Evolutionary conservation across 2,797 vertebrate genomes (phyloP).

Genomic region (Hyperoplus immaculatus): DNA sequence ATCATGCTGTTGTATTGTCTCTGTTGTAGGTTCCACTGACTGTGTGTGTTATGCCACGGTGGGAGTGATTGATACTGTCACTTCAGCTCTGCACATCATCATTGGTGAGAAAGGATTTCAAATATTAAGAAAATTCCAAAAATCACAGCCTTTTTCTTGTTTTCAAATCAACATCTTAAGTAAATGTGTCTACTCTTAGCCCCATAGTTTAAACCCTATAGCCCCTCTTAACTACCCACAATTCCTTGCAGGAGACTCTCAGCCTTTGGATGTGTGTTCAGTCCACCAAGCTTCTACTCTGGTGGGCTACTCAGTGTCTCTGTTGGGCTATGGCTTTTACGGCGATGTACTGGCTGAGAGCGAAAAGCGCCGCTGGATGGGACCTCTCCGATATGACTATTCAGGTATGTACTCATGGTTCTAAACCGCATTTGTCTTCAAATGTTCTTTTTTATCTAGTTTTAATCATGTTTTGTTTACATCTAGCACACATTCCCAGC

Average conservation of each 20-base stretch:
- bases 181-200: background rate
- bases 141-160: background rate
- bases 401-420: conserved; percentile 77
- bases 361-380: conserved; percentile 89
- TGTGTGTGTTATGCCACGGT: conserved; percentile 89
- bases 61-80: conserved; percentile 87
- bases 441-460: background rate
- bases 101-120: conserved; percentile 78
- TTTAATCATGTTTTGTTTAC: no score
- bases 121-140: background rate
- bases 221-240: conserved; percentile 12
- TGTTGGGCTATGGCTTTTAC: conserved; percentile 91
- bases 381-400: conserved; percentile 88
- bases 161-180: background rate
- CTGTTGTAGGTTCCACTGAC: conserved; percentile 85
- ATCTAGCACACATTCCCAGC: background rate
- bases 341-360: conserved; percentile 88
- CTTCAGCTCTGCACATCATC: conserved; percentile 88
- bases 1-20: background rate
- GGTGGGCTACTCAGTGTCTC: conserved; percentile 87
- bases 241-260: conserved; percentile 86
- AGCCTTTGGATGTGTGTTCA: conserved; percentile 90
- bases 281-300: conserved; percentile 82
- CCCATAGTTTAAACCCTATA: background rate
- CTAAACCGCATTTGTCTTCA: background rate